phyloP scores from a whole-genome alignment of 2,797 vertebrate genomes.

The Sus cebifrons region DNA sequence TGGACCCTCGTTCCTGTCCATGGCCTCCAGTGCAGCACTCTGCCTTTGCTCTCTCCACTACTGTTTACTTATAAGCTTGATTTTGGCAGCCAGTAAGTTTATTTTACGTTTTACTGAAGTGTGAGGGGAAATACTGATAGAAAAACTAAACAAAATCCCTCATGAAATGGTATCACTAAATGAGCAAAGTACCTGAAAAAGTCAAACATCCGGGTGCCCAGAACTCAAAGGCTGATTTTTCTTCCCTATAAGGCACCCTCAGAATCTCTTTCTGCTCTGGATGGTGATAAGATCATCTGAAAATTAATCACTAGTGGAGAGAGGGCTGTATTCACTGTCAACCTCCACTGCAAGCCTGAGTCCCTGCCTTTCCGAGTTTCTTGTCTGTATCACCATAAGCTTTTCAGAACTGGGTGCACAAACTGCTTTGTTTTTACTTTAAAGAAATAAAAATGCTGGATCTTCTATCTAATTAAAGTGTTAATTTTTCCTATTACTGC shows the following conservation, averaged over 20 bases:
- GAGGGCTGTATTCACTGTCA: slow-evolving; percentile 75
- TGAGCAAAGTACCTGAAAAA: slow-evolving; percentile 81
- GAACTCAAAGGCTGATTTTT: slow-evolving; percentile 76
- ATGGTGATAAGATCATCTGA: slow-evolving; percentile 84
- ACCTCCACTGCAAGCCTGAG: neutral
- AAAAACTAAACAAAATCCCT: slow-evolving; percentile 83
- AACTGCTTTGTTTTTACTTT: slow-evolving; percentile 54
- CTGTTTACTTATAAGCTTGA: slow-evolving; percentile 83
- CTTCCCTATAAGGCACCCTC: slow-evolving; percentile 77
- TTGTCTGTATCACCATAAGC: slow-evolving; percentile 67
- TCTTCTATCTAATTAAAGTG: slow-evolving; percentile 9
- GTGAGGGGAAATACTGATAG: slow-evolving; percentile 81
- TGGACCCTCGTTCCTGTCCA: neutral
- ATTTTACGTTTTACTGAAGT: slow-evolving; percentile 85
- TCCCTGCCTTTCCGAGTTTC: slow-evolving; percentile 64
- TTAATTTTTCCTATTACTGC: slow-evolving; percentile 42
- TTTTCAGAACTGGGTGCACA: slow-evolving; percentile 66
- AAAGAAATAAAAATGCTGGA: slow-evolving; percentile 54
- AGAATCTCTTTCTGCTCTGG: slow-evolving; percentile 77
- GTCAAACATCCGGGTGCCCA: slow-evolving; percentile 82
- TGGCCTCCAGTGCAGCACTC: neutral
- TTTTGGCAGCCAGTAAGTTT: slow-evolving; percentile 82
- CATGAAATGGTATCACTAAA: slow-evolving; percentile 78
- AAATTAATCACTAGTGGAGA: slow-evolving; percentile 84
- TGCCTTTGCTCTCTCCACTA: slow-evolving; percentile 65